Conservation (phyloP, 2,888 invertebrate species). For the Melolontha melolontha region DNA sequence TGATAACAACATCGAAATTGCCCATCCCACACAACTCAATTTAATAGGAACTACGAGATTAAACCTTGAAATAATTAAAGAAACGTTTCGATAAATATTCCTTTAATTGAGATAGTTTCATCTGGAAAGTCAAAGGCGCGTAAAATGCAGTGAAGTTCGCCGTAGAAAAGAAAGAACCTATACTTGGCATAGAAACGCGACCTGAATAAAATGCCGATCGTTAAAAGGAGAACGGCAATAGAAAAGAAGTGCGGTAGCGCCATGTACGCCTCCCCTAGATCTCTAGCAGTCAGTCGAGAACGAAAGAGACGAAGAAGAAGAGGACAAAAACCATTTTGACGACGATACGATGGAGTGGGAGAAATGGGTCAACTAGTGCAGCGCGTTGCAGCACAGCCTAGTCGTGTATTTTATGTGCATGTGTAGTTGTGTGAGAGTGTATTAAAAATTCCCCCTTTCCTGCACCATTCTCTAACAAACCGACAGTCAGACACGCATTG, state of each 20-base stretch:
- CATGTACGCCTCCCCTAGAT: slow-evolving; percentile 1
- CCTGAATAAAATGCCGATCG: slow-evolving; percentile 36
- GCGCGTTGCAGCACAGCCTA: slow-evolving; percentile 25
- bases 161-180: slow-evolving; percentile 5
- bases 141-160: not conserved
- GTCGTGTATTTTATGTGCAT: not conserved
- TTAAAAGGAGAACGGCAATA: slow-evolving; percentile 35
- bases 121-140: not conserved
- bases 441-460: slow-evolving; percentile 17
- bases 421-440: slow-evolving; percentile 7
- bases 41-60: too few species aligned
- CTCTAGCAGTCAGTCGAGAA: not conserved
- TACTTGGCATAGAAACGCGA: slow-evolving; percentile 40
- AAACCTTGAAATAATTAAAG: too few species aligned
- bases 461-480: slow-evolving; percentile 11
- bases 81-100: too few species aligned
- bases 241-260: slow-evolving; percentile 29
- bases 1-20: too few species aligned
- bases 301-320: slow-evolving; percentile 23
- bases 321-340: slow-evolving; percentile 18
- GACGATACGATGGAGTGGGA: slow-evolving; percentile 19
- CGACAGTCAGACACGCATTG: slow-evolving; percentile 28
- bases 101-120: too few species aligned
- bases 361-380: slow-evolving; percentile 43
- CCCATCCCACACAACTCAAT: too few species aligned